Evolutionary conservation across 2,797 vertebrate species (phyloP).

Genomic region (Danio tinwini): DNA sequence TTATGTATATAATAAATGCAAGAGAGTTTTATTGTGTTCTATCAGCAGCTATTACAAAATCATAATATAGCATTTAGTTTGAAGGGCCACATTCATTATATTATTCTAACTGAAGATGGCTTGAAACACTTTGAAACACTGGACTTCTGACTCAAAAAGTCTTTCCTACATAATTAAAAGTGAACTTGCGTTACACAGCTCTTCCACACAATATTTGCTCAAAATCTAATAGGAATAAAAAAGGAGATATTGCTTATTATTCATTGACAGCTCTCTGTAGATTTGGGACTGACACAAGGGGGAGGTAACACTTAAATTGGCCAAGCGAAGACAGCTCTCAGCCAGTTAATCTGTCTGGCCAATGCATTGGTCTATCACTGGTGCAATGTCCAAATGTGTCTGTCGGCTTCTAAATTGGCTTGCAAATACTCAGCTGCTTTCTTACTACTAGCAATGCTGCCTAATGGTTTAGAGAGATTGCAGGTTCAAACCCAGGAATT

Average conservation of each 20-base stretch:
- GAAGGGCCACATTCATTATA: not conserved
- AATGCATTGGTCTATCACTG: conserved; percentile 17
- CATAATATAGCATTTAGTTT: not conserved
- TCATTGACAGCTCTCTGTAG: not conserved
- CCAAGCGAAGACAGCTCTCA: conserved; percentile 11
- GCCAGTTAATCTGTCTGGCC: conserved; percentile 20
- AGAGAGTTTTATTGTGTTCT: not conserved
- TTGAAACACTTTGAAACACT: not conserved
- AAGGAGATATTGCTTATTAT: conserved; percentile 1
- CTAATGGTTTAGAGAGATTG: conserved; percentile 28
- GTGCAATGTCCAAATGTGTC: conserved; percentile 12
- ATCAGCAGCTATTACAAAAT: not conserved
- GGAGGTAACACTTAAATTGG: conserved; percentile 6
- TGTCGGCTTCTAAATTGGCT: conserved; percentile 26
- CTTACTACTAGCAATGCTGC: conserved; percentile 9
- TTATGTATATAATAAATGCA: no score
- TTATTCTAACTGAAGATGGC: not conserved
- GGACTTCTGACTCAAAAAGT: not conserved
- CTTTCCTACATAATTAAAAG: conserved; percentile 9
- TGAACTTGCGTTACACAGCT: conserved; percentile 6
- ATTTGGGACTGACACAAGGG: conserved; percentile 15
- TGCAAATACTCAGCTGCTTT: conserved; percentile 12
- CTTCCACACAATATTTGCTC: not conserved
- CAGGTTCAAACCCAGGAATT: conserved; percentile 38
- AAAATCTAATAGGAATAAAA: not conserved